Base-by-base conservation (phyloP, 2,797 vertebrate species). In the Peromyscus aztecus region DNA sequence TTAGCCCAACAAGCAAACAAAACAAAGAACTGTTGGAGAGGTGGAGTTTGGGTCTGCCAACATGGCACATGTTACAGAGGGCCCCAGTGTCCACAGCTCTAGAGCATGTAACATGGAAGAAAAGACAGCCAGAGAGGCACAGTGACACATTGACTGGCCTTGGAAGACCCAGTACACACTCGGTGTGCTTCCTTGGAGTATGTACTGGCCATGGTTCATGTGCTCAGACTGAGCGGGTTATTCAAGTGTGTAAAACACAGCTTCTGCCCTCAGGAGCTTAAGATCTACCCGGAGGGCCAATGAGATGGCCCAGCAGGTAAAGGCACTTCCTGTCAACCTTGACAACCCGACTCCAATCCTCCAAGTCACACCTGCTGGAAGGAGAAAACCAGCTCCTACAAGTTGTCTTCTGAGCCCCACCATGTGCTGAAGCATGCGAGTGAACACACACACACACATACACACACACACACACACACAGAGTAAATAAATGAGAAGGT, bases 11-110 rank as follows among this genome's bases (percentile, higher is more conserved):
- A 97, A 96, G 95, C 95, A 95, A 96, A 95, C 83, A 83, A 95
- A 97, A 90, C 97, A 96, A 95, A 95, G 95, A 97, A 87, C 92
- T 97, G 96, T 95, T 97, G 90, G 96, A 95, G 91, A 97, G 97
- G 96, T 67, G 95, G 96, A 91, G 77, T 94, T 97, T 57, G 92
- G 89, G 98, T 89, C 97, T 98, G 97, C 97, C 97, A 95, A 59
- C 90, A 86, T 71, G 93, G 92, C 98, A n/a, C 59, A 93, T 88
- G 40, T 94, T 92, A 63, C 29, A 52, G 75, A 94, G 94, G 92
- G 71, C 59, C 94, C 91, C 49, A 3, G n/a, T 29, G 95, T 96
- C 84, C 92, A 49, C 81, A 40, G 86, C 97, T 88, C 96, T 57
- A 46, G 89, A 90, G 92, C 73, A 78, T 3, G 4, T 5, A 43